A percentile compares a stretch with the other conserved stretches of the same genome.
Conservation (phyloP, 2,113 vertebrate genomes). For the Camelus dromedarius region DNA sequence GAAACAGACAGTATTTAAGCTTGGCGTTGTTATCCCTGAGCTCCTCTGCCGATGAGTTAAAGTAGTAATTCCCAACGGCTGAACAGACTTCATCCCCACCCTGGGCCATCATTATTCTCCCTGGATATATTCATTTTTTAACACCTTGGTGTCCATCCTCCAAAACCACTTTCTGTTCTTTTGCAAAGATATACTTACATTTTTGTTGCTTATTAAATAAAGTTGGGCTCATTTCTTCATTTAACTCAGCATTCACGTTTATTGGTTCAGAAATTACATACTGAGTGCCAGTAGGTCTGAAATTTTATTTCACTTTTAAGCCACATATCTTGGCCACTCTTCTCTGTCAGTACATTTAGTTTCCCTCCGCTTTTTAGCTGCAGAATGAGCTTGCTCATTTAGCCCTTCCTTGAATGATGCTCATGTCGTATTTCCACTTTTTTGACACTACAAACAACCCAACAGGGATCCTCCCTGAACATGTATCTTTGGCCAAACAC, state of each 20-base stretch:
- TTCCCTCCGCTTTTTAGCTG: background rate
- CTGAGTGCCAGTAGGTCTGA: background rate
- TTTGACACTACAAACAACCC: background rate
- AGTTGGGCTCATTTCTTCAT: background rate
- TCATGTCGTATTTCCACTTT: background rate
- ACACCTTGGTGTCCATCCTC: fast-evolving
- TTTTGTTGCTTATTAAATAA: background rate
- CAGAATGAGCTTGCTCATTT: background rate
- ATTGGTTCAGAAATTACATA: conserved; percentile 14
- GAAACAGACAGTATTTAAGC: background rate
- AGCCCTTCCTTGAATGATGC: background rate
- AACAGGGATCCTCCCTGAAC: background rate
- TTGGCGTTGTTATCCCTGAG: background rate
- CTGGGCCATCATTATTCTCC: background rate
- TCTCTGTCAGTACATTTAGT: background rate
- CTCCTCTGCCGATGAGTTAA: background rate
- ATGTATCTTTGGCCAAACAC: background rate
- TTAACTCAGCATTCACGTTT: background rate
- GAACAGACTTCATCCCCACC: background rate
- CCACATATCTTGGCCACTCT: background rate
- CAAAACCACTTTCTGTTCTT: background rate
- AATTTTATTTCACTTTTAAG: conserved; percentile 25
- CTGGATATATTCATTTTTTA: background rate
- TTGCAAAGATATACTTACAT: background rate
- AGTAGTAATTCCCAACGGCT: background rate